Evolutionary conservation across 2,113 vertebrate genomes (phyloP).

Genomic region (Python bivittatus): DNA sequence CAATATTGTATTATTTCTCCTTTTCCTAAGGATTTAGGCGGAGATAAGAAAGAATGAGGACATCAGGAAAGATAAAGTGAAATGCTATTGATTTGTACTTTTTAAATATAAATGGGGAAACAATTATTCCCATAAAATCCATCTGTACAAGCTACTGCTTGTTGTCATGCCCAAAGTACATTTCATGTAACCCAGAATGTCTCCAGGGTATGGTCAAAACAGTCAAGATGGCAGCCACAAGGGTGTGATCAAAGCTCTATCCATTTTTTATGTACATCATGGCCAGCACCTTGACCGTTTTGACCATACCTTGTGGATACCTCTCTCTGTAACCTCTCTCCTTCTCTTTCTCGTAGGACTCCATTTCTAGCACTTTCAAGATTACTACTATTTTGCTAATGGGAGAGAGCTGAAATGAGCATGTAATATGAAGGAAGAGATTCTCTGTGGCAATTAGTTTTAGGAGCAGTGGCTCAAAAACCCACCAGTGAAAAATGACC

Average conservation of each 20-base stretch:
- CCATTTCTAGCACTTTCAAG: slow-evolving; percentile 1
- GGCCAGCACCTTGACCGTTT: not conserved
- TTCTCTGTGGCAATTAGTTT: not conserved
- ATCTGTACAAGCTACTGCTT: not conserved
- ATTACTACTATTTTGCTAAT: not conserved
- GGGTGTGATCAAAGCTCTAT: not conserved
- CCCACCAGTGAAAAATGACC: not conserved
- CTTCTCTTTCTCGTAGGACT: not conserved
- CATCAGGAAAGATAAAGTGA: not conserved
- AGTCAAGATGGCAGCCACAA: not conserved
- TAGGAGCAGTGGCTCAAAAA: not conserved
- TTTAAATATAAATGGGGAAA: not conserved
- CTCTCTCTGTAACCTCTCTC: not conserved
- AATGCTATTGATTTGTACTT: not conserved
- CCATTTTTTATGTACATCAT: not conserved
- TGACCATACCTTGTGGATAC: not conserved
- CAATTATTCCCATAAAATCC: not conserved
- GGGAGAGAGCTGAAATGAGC: not conserved
- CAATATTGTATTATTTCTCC: not conserved
- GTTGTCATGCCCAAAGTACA: not conserved
- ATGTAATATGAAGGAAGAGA: not conserved
- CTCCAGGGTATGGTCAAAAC: not conserved
- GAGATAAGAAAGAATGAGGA: not conserved
- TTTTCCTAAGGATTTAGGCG: not conserved
- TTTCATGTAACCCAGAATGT: not conserved